Evolutionary conservation across 2,888 invertebrate species (phyloP).

Genomic region (Salticus scenicus): DNA sequence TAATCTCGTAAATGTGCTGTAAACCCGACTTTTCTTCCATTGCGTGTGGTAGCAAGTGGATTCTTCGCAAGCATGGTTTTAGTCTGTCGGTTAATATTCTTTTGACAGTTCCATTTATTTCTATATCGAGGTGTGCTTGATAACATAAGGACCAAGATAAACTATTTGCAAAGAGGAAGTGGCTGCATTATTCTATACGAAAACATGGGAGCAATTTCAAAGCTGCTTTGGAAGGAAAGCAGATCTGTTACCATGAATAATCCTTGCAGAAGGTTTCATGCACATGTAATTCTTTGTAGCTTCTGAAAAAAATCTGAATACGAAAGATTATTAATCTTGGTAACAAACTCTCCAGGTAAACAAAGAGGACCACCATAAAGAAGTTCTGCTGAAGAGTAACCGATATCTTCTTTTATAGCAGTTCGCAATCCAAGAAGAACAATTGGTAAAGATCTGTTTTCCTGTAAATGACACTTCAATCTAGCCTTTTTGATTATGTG

Average conservation of each 20-base stretch:
- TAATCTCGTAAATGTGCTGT: not conserved
- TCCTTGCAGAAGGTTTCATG: conserved; percentile 25
- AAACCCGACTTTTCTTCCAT: not conserved
- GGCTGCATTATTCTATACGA: conserved; percentile 27
- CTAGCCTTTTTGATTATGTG: conserved; percentile 25
- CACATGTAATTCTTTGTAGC: conserved; percentile 26
- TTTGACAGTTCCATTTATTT: conserved; percentile 19
- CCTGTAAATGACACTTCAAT: conserved; percentile 9
- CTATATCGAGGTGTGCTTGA: conserved; percentile 12
- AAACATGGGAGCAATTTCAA: conserved; percentile 21
- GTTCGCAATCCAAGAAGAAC: conserved; percentile 29
- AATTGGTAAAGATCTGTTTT: conserved; percentile 19
- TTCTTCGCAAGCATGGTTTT: not conserved
- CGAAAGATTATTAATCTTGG: not conserved
- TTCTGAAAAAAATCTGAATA: conserved; percentile 25
- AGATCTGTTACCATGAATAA: conserved; percentile 22
- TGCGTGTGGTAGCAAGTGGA: not conserved
- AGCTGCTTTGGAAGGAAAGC: conserved; percentile 24
- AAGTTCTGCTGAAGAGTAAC: conserved; percentile 23
- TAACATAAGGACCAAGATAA: conserved; percentile 29
- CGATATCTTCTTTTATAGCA: conserved; percentile 31
- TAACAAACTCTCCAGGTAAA: conserved; percentile 30
- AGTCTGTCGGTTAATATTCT: conserved; percentile 3
- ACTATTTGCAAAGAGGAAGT: conserved; percentile 31
- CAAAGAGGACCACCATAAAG: conserved; percentile 19